Conservation (phyloP, 2,113 vertebrate genomes). For the Eubucco bourcierii region DNA sequence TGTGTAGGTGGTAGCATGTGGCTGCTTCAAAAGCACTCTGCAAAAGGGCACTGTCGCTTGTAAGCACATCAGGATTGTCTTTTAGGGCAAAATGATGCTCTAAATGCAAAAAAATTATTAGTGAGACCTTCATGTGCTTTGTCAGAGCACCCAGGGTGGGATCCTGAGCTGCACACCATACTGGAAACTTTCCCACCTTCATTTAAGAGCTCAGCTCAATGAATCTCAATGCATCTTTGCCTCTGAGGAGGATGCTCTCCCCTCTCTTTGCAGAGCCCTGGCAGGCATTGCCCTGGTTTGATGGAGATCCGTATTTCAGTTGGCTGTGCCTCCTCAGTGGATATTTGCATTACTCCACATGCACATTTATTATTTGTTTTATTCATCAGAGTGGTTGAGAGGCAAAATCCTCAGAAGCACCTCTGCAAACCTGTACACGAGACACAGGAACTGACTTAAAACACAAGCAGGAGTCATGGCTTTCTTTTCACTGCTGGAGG, state of each 20-base stretch:
- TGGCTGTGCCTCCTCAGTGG: not conserved
- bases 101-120: not conserved
- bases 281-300: not conserved
- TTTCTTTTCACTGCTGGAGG: not conserved
- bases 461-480: not conserved
- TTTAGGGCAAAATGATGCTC: not conserved
- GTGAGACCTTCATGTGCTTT: not conserved
- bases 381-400: not conserved
- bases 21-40: not conserved
- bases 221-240: not conserved
- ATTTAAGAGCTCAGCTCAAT: not conserved
- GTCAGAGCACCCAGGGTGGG: not conserved
- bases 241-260: not conserved
- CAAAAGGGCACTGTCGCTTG: not conserved
- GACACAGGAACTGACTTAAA: not conserved
- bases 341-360: not conserved
- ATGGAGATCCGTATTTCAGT: not conserved
- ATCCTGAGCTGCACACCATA: not conserved
- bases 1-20: not conserved
- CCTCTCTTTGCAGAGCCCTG: not conserved
- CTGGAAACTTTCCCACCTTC: not conserved
- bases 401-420: not conserved
- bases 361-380: not conserved
- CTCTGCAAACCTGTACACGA: not conserved
- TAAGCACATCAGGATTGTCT: not conserved